A percentile compares a stretch with the other conserved stretches of the same genome.
Evolutionary conservation across 2,113 vertebrate genomes (phyloP).

Genomic region (Atlantisia rogersi): DNA sequence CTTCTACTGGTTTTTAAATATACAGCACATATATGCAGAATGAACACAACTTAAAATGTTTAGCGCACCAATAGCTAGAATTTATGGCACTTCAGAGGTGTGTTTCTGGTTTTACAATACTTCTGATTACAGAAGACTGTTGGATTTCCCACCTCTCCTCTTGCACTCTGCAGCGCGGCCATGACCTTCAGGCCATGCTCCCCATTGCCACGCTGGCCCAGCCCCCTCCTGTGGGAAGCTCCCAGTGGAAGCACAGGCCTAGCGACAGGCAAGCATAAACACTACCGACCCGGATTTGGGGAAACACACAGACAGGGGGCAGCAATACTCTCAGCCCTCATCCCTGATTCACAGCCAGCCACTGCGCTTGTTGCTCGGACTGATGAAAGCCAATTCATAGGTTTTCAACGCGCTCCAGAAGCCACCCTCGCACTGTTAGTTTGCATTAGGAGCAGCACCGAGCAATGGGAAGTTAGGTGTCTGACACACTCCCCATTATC

Average conservation of each 20-base stretch:
- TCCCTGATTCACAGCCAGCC: background rate
- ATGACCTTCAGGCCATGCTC: fast-evolving
- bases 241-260: background rate
- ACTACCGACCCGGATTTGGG: background rate
- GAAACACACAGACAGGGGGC: background rate
- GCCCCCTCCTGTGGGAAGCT: background rate
- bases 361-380: background rate
- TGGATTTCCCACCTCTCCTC: background rate
- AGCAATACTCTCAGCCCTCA: background rate
- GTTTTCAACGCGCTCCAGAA: background rate
- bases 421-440: background rate
- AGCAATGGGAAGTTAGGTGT: background rate
- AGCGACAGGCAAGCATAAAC: background rate
- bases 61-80: background rate
- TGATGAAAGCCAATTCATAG: background rate
- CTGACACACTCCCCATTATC: background rate
- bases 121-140: background rate
- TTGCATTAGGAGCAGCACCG: background rate
- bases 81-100: background rate
- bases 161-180: too few species aligned
- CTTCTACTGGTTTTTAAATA: background rate
- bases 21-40: background rate
- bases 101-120: background rate
- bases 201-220: background rate
- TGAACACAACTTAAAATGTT: background rate